Evolutionary conservation across 2,797 vertebrate species (phyloP).

Genomic region (Danio tinwini): DNA sequence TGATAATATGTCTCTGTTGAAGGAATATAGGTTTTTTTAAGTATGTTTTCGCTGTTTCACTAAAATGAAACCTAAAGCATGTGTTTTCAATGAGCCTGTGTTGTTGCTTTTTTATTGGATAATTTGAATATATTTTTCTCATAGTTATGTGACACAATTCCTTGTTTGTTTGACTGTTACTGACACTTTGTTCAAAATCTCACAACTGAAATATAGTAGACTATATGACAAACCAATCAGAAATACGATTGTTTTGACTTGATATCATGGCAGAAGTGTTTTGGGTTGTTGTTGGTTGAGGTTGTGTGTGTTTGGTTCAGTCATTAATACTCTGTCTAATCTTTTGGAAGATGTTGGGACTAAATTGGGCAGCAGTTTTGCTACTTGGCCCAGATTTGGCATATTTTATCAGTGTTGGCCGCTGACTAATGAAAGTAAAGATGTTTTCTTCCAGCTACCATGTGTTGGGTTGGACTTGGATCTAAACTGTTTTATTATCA

Average conservation of each 20-base stretch:
- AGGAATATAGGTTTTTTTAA: too few relatives aligned
- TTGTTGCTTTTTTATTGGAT: too few relatives aligned
- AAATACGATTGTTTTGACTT: neutral
- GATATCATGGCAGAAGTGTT: neutral
- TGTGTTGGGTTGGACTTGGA: slow-evolving; percentile 9
- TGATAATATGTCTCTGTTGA: too few relatives aligned
- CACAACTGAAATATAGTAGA: too few relatives aligned
- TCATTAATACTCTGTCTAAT: neutral
- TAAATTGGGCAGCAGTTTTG: slow-evolving; percentile 16
- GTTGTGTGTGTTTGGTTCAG: neutral
- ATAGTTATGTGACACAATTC: too few relatives aligned
- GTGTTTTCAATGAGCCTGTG: too few relatives aligned
- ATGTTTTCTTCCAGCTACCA: neutral
- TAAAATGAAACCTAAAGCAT: too few relatives aligned
- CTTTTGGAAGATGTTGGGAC: neutral
- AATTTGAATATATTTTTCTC: too few relatives aligned
- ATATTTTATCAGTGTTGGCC: slow-evolving; percentile 14
- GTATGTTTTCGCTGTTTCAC: too few relatives aligned
- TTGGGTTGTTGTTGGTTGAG: neutral
- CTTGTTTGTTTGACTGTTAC: too few relatives aligned
- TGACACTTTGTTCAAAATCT: too few relatives aligned
- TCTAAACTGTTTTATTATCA: slow-evolving; percentile 7
- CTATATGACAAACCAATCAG: too few relatives aligned
- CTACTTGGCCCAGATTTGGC: slow-evolving; percentile 20
- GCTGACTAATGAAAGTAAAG: neutral